Evolutionary conservation across 2,888 invertebrate species (phyloP).

Genomic region (Tipula unca): DNA sequence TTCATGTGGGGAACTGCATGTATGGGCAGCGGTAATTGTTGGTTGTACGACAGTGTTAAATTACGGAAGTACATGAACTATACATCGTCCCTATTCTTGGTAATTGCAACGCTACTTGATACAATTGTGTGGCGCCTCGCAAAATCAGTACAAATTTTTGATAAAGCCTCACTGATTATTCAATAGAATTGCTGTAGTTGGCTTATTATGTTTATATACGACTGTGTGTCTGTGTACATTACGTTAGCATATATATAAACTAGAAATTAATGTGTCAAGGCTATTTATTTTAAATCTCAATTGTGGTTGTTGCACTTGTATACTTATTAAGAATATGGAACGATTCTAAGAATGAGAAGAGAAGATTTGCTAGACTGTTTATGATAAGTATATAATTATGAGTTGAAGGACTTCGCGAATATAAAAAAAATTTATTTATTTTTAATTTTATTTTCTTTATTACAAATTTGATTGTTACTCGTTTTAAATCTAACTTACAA

Average conservation of each 20-base stretch:
- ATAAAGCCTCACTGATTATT: neutral
- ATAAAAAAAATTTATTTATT: too few species aligned
- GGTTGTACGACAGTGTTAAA: conserved; percentile 48
- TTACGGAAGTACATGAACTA: neutral
- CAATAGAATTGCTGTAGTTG: too few species aligned
- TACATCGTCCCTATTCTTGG: neutral
- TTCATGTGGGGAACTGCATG: conserved; percentile 58
- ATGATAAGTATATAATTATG: too few species aligned
- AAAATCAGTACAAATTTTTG: neutral
- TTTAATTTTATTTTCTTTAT: too few species aligned
- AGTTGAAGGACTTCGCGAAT: too few species aligned
- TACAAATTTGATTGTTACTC: too few species aligned
- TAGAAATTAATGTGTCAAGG: neutral
- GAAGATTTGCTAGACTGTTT: neutral
- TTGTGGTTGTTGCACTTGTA: neutral
- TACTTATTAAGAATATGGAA: neutral
- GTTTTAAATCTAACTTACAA: too few species aligned
- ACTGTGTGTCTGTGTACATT: neutral
- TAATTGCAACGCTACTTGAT: neutral
- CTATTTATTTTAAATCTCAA: neutral
- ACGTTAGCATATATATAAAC: neutral
- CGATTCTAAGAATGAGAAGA: neutral
- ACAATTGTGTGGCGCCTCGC: neutral
- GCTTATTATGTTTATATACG: neutral
- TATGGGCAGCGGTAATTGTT: conserved; percentile 52